phyloP scores from a whole-genome alignment of 2,797 vertebrate genomes.

The Clamator glandarius region DNA sequence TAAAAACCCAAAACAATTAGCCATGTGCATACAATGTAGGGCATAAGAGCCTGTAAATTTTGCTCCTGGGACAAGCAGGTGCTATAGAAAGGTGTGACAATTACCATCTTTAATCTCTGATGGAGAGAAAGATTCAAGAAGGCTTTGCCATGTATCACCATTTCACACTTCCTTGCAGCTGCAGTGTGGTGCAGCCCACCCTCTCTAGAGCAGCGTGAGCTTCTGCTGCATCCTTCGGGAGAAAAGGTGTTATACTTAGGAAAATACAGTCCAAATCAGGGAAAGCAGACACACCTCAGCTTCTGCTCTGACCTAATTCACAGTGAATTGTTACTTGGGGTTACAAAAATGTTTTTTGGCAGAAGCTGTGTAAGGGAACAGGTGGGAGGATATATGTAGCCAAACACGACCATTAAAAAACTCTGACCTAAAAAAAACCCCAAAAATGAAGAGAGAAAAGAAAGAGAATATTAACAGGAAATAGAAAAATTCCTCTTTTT shows the following conservation, averaged over 20 bases:
- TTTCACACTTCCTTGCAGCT: background rate
- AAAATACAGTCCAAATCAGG: background rate
- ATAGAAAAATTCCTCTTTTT: slow-evolving; percentile 54
- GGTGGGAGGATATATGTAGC: background rate
- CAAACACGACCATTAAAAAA: background rate
- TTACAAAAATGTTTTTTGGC: slow-evolving; percentile 26
- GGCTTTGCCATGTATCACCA: background rate
- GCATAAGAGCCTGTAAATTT: background rate
- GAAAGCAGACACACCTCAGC: background rate
- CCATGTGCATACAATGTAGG: too few relatives aligned
- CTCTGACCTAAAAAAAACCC: background rate
- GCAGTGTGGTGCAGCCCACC: background rate
- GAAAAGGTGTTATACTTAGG: background rate
- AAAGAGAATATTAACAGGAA: slow-evolving; percentile 47
- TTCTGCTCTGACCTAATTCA: background rate
- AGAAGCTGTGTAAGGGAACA: slow-evolving; percentile 3
- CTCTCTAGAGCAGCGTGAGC: background rate
- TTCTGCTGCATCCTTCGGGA: background rate
- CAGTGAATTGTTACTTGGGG: background rate
- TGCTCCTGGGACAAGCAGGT: background rate
- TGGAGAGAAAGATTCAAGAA: background rate
- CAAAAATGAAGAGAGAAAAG: background rate
- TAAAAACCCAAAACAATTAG: background rate
- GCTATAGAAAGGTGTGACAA: background rate
- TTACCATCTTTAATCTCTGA: background rate